Conservation (phyloP, 2,113 vertebrate species). For the Rutilus rutilus region DNA sequence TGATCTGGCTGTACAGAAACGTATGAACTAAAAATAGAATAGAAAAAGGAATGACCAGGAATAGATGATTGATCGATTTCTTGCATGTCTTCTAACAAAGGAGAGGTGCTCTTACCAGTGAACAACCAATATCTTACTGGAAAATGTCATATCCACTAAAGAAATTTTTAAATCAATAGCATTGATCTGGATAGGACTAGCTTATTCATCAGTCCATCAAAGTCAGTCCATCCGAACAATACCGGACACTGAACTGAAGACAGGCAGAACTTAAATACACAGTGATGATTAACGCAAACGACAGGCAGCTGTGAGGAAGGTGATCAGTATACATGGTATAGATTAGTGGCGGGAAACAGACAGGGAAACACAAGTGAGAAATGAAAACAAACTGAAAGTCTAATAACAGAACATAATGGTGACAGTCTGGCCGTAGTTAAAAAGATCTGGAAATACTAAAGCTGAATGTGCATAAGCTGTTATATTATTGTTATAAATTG, state of each 20-base stretch:
- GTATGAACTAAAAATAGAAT: neutral
- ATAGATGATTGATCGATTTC: slow-evolving; percentile 24
- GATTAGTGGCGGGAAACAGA: too few species aligned
- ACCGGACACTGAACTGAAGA: too few species aligned
- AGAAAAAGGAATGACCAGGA: neutral
- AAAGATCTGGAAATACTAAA: neutral
- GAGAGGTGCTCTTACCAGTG: slow-evolving; percentile 43
- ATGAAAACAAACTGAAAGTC: too few species aligned
- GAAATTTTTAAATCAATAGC: slow-evolving; percentile 64
- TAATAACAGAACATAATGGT: too few species aligned
- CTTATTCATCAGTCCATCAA: slow-evolving; percentile 60
- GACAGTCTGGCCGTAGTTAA: slow-evolving; percentile 55
- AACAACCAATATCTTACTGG: slow-evolving; percentile 62
- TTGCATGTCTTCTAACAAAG: slow-evolving; percentile 19
- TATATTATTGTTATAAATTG: neutral
- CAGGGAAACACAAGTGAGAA: too few species aligned
- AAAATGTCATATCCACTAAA: slow-evolving; percentile 65
- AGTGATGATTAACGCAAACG: too few species aligned
- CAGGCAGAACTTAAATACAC: too few species aligned
- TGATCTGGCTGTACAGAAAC: neutral
- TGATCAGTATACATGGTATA: too few species aligned
- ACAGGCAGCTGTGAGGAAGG: too few species aligned
- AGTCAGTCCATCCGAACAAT: too few species aligned
- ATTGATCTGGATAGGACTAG: slow-evolving; percentile 64
- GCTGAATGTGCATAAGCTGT: neutral